Conservation (phyloP, 1,140 invertebrate species). For the Cotesia typhae region DNA sequence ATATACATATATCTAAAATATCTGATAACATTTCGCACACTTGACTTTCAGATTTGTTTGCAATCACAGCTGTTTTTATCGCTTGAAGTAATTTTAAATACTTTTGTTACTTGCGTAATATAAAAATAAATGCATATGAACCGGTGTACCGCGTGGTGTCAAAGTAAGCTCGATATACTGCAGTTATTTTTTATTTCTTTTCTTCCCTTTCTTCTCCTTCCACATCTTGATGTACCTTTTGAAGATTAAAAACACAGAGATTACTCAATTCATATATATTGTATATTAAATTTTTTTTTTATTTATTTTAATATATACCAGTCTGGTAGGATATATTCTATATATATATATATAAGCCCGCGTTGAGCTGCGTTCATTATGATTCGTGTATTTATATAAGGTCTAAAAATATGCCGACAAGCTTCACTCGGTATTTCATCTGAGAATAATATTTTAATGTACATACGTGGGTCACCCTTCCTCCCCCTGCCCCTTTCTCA, state of each 20-base stretch:
- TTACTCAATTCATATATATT: not conserved
- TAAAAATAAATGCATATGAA: no score
- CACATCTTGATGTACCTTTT: not conserved
- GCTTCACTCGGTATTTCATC: conserved; percentile 66
- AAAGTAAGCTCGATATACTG: not conserved
- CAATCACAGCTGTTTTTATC: no score
- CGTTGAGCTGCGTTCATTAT: conserved; percentile 61
- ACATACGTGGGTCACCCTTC: conserved; percentile 46
- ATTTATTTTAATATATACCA: not conserved
- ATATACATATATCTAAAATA: no score
- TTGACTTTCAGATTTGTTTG: no score
- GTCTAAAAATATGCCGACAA: conserved; percentile 66
- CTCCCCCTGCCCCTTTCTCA: conserved; percentile 11
- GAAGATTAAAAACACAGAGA: conserved; percentile 23
- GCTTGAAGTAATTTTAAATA: no score
- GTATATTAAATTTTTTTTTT: conserved; percentile 24
- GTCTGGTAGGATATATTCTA: not conserved
- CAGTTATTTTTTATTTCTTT: not conserved
- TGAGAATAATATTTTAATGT: conserved; percentile 68
- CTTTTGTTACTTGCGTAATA: no score
- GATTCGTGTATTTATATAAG: conserved; percentile 68
- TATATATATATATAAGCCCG: conserved; percentile 1
- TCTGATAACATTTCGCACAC: no score
- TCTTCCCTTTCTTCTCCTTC: not conserved
- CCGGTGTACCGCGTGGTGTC: no score